phyloP scores from a whole-genome alignment of 2,888 invertebrate species.

The Marasmarcha lunaedactyla region DNA sequence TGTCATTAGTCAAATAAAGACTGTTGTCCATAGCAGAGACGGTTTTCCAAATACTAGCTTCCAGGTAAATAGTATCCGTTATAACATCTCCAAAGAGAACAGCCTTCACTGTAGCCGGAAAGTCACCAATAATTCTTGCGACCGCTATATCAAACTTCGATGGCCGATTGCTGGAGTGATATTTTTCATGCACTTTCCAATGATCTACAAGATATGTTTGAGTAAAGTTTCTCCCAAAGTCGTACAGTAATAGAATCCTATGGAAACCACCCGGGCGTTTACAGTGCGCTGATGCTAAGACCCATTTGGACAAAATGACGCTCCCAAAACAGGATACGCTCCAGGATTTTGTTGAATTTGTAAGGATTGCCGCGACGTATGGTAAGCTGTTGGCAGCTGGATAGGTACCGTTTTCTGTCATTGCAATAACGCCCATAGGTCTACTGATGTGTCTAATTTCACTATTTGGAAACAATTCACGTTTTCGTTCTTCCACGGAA shows the following conservation, averaged over 20 bases:
- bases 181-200: constrained; percentile 48
- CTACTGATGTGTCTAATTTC: constrained; percentile 25
- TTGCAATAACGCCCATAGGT: constrained; percentile 34
- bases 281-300: constrained; percentile 50
- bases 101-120: constrained; percentile 24
- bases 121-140: constrained; percentile 36
- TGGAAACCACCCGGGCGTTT: constrained; percentile 30
- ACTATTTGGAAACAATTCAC: constrained; percentile 21
- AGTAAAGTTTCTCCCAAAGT: constrained; percentile 33
- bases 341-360: constrained; percentile 33
- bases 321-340: constrained; percentile 48
- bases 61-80: constrained; percentile 10
- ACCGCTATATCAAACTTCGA: constrained; percentile 44
- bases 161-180: constrained; percentile 14
- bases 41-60: constrained; percentile 48
- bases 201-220: constrained; percentile 39
- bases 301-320: constrained; percentile 42
- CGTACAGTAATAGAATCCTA: constrained; percentile 36
- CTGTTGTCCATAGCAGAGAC: constrained; percentile 43
- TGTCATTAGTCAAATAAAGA: constrained; percentile 44
- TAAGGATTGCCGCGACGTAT: constrained; percentile 42
- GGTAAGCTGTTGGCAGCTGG: constrained; percentile 30
- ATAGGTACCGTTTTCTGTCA: constrained; percentile 26
- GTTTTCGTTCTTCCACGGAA: constrained; percentile 34
- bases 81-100: constrained; percentile 28